phyloP scores from a whole-genome alignment of 2,113 vertebrate genomes.

The Muntiacus reevesi region DNA sequence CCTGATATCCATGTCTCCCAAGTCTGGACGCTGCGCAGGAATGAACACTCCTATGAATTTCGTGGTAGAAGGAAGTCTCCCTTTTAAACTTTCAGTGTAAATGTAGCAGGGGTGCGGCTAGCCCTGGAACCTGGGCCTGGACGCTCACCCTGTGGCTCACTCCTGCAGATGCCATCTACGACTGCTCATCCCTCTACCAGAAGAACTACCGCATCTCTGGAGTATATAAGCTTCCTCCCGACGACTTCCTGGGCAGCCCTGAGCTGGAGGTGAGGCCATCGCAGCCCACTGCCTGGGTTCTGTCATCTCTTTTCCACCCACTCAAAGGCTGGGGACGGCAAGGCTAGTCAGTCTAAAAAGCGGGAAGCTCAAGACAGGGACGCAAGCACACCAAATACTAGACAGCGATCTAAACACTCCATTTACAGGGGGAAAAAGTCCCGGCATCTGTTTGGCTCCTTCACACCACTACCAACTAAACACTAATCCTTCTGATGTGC shows the following conservation, averaged over 20 bases:
- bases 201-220: constrained; percentile 96
- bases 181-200: constrained; percentile 94
- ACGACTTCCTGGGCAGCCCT: constrained; percentile 93
- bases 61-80: not conserved
- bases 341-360: not conserved
- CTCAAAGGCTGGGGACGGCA: not conserved
- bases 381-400: not conserved
- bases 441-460: not conserved
- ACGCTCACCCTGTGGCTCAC: constrained; percentile 19
- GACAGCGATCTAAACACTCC: not conserved
- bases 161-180: constrained; percentile 92
- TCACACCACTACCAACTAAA: not conserved
- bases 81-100: not conserved
- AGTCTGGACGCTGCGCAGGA: not conserved
- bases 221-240: constrained; percentile 93
- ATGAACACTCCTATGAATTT: not conserved
- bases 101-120: not conserved
- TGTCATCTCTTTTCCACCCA: not conserved
- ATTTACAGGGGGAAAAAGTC: not conserved
- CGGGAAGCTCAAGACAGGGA: not conserved
- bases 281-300: not conserved
- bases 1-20: not conserved
- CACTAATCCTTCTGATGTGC: not conserved
- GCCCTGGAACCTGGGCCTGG: not conserved
- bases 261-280: constrained; percentile 88